These are phyloP conservation scores for Grantiella picta DNA, from an alignment of 2,113 vertebrate species.

Conservation along the genomic window DNA sequence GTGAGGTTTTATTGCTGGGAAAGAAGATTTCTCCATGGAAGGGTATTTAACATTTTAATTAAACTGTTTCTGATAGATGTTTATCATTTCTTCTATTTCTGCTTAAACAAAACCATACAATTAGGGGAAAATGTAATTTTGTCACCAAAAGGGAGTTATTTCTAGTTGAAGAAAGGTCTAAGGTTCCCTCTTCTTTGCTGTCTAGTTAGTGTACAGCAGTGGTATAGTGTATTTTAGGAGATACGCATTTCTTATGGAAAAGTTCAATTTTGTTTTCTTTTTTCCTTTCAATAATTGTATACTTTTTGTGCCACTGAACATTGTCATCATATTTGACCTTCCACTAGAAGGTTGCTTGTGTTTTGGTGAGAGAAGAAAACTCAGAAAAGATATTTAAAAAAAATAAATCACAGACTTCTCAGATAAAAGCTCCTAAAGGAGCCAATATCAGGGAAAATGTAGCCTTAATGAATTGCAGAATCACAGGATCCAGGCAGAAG, in stretches of 20 bases:
- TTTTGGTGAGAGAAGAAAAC: not conserved
- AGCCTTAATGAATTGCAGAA: not conserved
- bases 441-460: not conserved
- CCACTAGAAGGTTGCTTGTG: not conserved
- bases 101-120: not conserved
- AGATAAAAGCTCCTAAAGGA: not conserved
- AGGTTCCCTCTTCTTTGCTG: not conserved
- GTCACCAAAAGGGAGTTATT: not conserved
- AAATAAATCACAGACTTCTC: not conserved
- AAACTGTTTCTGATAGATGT: constrained; percentile 65
- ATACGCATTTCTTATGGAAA: not conserved
- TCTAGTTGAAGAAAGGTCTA: not conserved
- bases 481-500: not conserved
- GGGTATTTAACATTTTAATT: constrained; percentile 70
- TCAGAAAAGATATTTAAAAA: not conserved
- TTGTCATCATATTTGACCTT: not conserved
- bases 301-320: not conserved
- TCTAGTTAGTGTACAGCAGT: not conserved
- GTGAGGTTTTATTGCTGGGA: constrained; percentile 25
- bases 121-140: constrained; percentile 17
- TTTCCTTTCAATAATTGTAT: not conserved
- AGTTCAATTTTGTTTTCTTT: not conserved
- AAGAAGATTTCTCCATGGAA: constrained; percentile 40
- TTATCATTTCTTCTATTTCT: constrained; percentile 32
- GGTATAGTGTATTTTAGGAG: not conserved